phyloP scores from a whole-genome alignment of 2,113 vertebrate genomes.

The Eurypyga helias region DNA sequence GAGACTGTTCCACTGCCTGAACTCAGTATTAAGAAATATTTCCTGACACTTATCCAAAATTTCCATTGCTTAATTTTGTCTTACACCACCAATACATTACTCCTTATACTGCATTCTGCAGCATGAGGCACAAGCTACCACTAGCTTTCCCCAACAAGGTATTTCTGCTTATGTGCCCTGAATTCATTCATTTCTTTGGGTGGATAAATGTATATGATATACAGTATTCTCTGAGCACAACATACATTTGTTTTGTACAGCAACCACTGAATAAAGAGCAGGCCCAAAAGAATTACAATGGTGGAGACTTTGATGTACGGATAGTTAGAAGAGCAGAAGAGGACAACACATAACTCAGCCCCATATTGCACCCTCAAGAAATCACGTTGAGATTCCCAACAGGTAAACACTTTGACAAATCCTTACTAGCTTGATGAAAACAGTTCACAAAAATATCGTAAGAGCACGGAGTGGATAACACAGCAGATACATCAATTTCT shows the following conservation, averaged over 20 bases:
- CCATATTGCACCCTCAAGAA: slow-evolving; percentile 79
- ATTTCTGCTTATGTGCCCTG: not conserved
- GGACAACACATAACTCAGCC: slow-evolving; percentile 71
- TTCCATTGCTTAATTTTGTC: slow-evolving; percentile 8
- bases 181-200: not conserved
- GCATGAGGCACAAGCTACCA: not conserved
- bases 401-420: slow-evolving; percentile 78
- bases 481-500: slow-evolving; percentile 65
- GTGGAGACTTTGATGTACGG: slow-evolving; percentile 49
- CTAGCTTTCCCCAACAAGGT: not conserved
- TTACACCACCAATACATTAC: not conserved
- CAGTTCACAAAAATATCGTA: slow-evolving; percentile 60
- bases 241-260: slow-evolving; percentile 58
- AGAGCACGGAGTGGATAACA: slow-evolving; percentile 64
- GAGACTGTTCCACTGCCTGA: slow-evolving; percentile 22
- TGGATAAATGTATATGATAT: slow-evolving; percentile 20
- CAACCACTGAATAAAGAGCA: slow-evolving; percentile 66
- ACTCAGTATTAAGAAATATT: slow-evolving; percentile 38
- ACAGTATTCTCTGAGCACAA: slow-evolving; percentile 32
- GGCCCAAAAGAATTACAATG: slow-evolving; percentile 68
- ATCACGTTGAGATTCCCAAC: slow-evolving; percentile 78
- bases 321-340: slow-evolving; percentile 40
- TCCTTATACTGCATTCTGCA: not conserved
- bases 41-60: not conserved
- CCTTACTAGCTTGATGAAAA: slow-evolving; percentile 71